Evolutionary conservation across 2,888 invertebrate species (phyloP), one percentile per base, ranked within the genome.

Genomic region (Anaspis maculata): DNA sequence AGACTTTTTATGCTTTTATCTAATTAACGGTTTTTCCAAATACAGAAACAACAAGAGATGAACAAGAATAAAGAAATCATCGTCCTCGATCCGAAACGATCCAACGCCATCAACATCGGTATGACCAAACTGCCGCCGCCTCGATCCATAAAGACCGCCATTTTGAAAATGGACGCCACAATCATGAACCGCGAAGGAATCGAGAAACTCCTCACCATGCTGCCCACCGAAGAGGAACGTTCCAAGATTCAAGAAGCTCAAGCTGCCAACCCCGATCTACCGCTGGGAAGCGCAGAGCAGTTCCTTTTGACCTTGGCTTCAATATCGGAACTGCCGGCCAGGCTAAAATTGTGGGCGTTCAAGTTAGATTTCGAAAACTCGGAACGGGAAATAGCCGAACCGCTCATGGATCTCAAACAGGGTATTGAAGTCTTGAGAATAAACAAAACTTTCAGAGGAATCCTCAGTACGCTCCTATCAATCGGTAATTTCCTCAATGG

Each of bases 61-160:
- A 83, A 83, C 57, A 85, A 84, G 56, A 89, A 83, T 67, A 90
- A 89, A 61, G 89, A 91, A 66, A 79, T 94, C 41, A 87, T 95
- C 34, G 95, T 98, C 23, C 70, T 98, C 65, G 94, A 95, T 64
- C 85, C 94, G 26, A 98, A 97, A 64, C 76, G 98, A 45, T 98
- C 98, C 4, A 98, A 98, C 65, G 96, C 95, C 24, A 98, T 99
- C 51, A 98, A 98, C 64, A 99, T 99, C 53, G 96, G 96, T 10
- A 88, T 99, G 84, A 99, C 97, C 13, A 97, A 96, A 62, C 70
- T 99, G 44, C 98, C 98, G 2, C 96, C 96, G 1, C 91, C 96
- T 0, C 78, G 95, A 45, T 91, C 96, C 4, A 99, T 99, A 44
- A 97, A 97, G 63, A 88, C 95, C n/a, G 98, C 97, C 14, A 92